These are phyloP conservation scores for Lepidocyrtoides sp. DNA, from an alignment of 2,888 invertebrate genomes.

Conservation along the genomic window DNA sequence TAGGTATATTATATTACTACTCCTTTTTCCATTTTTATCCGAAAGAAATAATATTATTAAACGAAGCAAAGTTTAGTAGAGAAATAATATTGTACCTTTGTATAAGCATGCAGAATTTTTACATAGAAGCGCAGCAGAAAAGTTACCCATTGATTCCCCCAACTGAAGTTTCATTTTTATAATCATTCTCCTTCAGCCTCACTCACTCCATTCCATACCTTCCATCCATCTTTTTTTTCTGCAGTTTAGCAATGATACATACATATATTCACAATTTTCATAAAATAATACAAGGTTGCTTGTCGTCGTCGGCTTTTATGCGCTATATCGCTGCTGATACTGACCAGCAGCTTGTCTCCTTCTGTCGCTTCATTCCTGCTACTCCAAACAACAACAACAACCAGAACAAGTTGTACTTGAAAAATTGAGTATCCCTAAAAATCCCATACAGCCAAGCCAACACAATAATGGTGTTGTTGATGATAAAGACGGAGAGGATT, in stretches of 20 bases:
- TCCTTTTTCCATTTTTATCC: too few species aligned
- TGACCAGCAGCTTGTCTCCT: background rate
- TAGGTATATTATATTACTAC: too few species aligned
- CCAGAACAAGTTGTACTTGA: constrained; percentile 42
- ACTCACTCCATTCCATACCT: constrained; percentile 24
- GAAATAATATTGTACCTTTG: background rate
- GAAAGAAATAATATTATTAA: background rate
- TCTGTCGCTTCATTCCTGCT: background rate
- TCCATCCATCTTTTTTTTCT: background rate
- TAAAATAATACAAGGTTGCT: background rate
- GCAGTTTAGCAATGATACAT: background rate
- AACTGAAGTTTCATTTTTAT: background rate
- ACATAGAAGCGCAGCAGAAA: too few species aligned
- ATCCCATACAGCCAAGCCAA: background rate
- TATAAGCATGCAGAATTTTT: background rate
- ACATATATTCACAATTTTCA: background rate
- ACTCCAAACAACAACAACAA: background rate
- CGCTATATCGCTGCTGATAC: background rate
- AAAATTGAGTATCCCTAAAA: constrained; percentile 29
- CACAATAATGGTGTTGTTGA: background rate
- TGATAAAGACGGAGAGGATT: constrained; percentile 27
- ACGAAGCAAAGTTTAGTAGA: background rate
- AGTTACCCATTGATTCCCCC: background rate
- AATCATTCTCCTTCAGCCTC: too few species aligned
- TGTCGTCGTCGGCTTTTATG: background rate